A percentile compares a stretch with the other conserved stretches of the same genome.
Conservation (phyloP, 2,888 invertebrate genomes). For the Taphrorychus bicolor region DNA sequence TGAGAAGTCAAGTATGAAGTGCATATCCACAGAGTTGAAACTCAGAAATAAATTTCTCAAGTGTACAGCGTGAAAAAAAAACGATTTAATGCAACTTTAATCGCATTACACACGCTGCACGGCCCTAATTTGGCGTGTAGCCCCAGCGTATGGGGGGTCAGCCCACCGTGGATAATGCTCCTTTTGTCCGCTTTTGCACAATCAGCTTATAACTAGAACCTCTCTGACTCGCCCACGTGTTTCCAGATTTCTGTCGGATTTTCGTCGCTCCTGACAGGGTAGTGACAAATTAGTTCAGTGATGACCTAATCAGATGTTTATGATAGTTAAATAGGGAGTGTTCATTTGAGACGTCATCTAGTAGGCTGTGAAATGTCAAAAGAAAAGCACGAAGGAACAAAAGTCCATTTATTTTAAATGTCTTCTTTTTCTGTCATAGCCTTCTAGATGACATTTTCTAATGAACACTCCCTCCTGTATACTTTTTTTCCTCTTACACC, state of each 20-base stretch:
- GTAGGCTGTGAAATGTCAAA: no score
- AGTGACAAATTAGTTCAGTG: neutral
- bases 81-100: conserved; percentile 39
- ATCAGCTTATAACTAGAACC: conserved; percentile 24
- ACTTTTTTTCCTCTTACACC: no score
- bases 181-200: conserved; percentile 28
- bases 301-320: neutral
- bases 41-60: neutral
- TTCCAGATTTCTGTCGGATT: conserved; percentile 29
- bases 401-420: no score
- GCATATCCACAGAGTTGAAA: no score
- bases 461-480: no score
- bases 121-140: conserved; percentile 44
- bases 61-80: neutral
- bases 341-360: no score
- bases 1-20: no score
- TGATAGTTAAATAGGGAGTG: no score
- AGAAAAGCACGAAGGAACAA: no score
- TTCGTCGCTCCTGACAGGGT: conserved; percentile 1
- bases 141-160: conserved; percentile 1
- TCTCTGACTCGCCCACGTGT: conserved; percentile 25
- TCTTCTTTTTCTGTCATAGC: no score
- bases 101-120: conserved; percentile 46
- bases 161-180: conserved; percentile 26
- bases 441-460: no score